Evolutionary conservation across 2,797 vertebrate genomes (phyloP), one percentile per base, ranked within the genome.

Genomic region (Sus cebifrons): DNA sequence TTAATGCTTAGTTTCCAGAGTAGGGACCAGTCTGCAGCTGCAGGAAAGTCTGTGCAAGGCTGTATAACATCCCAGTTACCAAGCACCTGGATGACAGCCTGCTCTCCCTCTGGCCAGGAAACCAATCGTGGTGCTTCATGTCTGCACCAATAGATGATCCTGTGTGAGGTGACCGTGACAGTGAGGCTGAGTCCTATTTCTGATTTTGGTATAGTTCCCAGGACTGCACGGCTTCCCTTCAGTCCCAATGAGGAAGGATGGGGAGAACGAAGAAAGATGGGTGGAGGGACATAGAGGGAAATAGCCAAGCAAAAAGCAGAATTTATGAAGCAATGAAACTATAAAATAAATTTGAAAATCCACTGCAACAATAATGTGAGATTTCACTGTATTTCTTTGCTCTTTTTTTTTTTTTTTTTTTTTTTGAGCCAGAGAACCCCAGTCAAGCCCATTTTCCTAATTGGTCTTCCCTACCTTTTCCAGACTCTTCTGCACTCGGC

Each of bases 291-390:
- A 1, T n/a, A 29, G 73, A 68, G 20, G 49, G 60, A 92, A 95
- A 73, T 27, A 87, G 13, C 9, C 44, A 49, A 60, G 20, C 6
- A 78, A 56, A 20, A 87, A 6, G 25, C 40, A 75, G 70, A 81
- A 91, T 32, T 84, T 73, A 56, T 16, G 27, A 91, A 84, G 70
- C 27, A 87, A 4, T 58, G 27, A 95, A 54, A 78, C 82, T 82
- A 49, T 74, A 75, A 89, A 83, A 77, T 79, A 88, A 21, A 40
- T 49, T n/a, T 70, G 5, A 74, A 94, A 89, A 71, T 71, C 17
- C 15, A 23, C 17, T 44, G 49, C 52, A 67, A 58, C 3, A 49
- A 91, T 92, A 86, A 25, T 52, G 54, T n/a, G 9, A 27, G 60
- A n/a, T 13, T 90, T 68, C 12, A 11, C 40, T 58, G 23, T 18